Conservation (phyloP, 2,797 vertebrate genomes). For the Micrastur ruficollis region DNA sequence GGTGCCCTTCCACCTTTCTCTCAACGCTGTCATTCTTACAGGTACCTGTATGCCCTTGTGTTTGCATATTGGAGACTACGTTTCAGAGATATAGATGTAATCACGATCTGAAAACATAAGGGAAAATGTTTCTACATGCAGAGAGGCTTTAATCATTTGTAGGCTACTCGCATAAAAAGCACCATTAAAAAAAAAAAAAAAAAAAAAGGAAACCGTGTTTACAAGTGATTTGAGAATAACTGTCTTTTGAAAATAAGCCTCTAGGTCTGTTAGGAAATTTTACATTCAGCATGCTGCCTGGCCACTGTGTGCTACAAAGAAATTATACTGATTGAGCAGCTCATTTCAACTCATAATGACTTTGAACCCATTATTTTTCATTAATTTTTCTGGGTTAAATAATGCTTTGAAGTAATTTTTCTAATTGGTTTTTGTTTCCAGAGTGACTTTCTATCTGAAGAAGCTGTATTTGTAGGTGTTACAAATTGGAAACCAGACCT, state of each 20-base stretch:
- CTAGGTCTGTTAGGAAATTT: slow-evolving; percentile 21
- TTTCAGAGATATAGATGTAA: neutral
- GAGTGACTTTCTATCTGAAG: neutral
- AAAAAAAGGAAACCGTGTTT: slow-evolving; percentile 9
- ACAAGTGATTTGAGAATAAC: slow-evolving; percentile 48
- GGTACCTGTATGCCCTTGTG: neutral
- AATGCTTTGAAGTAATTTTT: slow-evolving; percentile 13
- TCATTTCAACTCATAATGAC: neutral
- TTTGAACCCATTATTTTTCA: slow-evolving; percentile 4
- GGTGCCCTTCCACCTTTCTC: neutral
- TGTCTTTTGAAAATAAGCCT: slow-evolving; percentile 37
- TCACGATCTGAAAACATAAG: neutral
- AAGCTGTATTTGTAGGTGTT: neutral
- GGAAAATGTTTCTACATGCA: neutral
- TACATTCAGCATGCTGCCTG: neutral
- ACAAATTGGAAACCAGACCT: neutral
- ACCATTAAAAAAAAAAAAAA: neutral
- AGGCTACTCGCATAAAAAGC: neutral
- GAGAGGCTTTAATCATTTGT: neutral
- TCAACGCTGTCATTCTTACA: neutral
- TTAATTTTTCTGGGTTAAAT: slow-evolving; percentile 31
- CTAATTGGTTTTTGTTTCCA: neutral
- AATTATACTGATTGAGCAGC: slow-evolving; percentile 15
- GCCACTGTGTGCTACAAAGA: slow-evolving; percentile 11
- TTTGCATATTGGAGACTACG: accelerated